Conservation (phyloP, 2,797 vertebrate genomes). For the Valencia hispanica region DNA sequence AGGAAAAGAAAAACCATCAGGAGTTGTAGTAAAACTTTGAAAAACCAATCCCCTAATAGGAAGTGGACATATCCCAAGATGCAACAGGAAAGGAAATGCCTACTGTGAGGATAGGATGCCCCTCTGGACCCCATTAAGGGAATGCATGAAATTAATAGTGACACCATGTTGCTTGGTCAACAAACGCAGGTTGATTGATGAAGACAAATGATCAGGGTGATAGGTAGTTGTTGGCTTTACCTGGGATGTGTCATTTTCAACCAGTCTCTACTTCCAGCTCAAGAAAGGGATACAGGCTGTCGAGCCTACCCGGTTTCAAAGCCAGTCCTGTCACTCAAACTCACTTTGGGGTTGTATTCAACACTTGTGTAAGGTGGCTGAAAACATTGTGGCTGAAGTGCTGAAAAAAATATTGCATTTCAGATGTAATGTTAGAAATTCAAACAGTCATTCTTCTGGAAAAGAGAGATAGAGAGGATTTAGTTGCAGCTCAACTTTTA, state of each 20-base stretch:
- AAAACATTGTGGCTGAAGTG: slow-evolving; percentile 44
- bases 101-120: slow-evolving; percentile 80
- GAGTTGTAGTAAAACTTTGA: slow-evolving; percentile 66
- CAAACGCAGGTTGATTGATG: slow-evolving; percentile 87
- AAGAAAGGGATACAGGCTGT: slow-evolving; percentile 79
- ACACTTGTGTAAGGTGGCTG: slow-evolving; percentile 46
- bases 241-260: slow-evolving; percentile 80
- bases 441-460: slow-evolving; percentile 2
- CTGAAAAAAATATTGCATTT: slow-evolving; percentile 38
- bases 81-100: slow-evolving; percentile 81
- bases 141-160: slow-evolving; percentile 89
- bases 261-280: slow-evolving; percentile 65
- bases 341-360: slow-evolving; percentile 53
- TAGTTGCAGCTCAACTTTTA: background rate
- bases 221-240: slow-evolving; percentile 84
- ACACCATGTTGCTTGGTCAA: slow-evolving; percentile 89
- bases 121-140: slow-evolving; percentile 81
- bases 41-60: slow-evolving; percentile 78
- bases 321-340: slow-evolving; percentile 73
- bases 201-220: slow-evolving; percentile 86
- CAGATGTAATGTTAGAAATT: slow-evolving; percentile 30
- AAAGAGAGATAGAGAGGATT: slow-evolving; percentile 1
- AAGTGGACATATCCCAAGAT: slow-evolving; percentile 79
- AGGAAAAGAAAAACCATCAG: slow-evolving; percentile 50
- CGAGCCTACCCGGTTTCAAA: slow-evolving; percentile 47